Conservation (phyloP, 2,113 vertebrate species). For the Rhea pennata region DNA sequence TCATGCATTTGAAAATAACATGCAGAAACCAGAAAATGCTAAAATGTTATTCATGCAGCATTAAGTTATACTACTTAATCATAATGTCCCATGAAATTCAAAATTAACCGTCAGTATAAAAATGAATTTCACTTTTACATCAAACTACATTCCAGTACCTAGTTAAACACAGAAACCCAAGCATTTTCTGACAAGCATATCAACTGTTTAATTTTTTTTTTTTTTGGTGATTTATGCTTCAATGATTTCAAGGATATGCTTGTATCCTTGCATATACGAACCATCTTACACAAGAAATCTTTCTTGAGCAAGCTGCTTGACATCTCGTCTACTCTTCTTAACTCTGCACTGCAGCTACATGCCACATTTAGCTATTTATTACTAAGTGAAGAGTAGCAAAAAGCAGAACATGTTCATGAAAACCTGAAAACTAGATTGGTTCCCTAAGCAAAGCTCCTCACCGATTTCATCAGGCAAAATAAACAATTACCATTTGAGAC, state of each 20-base stretch:
- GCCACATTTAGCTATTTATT: neutral
- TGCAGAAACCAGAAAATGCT: neutral
- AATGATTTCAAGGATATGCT: too few relatives aligned
- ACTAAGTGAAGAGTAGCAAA: neutral
- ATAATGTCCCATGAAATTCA: neutral
- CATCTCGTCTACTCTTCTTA: neutral
- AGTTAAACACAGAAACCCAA: neutral
- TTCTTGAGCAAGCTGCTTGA: neutral
- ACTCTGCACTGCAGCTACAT: neutral
- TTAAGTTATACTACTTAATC: neutral
- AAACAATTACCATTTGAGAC: neutral
- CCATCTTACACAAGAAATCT: neutral
- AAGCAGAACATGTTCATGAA: neutral
- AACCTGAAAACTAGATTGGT: neutral
- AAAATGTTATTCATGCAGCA: neutral
- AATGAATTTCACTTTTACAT: neutral
- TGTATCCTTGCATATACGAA: neutral
- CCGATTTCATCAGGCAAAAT: neutral
- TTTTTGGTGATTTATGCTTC: neutral
- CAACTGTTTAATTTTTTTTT: neutral
- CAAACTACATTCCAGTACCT: neutral
- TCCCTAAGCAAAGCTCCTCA: neutral
- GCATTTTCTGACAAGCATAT: neutral
- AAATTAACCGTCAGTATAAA: neutral
- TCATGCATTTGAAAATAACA: neutral